phyloP scores from a whole-genome alignment of 1,140 invertebrate genomes.

The Cotesia vestalis region DNA sequence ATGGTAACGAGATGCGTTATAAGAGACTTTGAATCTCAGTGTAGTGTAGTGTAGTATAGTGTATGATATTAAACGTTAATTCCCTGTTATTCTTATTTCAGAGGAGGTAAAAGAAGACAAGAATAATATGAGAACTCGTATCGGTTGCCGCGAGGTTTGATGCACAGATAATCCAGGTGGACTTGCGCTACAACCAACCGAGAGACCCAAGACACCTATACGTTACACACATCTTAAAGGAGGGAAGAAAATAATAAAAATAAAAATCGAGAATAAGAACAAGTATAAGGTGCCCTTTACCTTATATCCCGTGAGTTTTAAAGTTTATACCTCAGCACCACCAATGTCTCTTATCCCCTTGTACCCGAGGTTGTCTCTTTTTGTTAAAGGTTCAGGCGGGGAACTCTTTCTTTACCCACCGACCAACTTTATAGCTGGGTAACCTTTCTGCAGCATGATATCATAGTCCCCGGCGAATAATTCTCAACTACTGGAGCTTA shows the following conservation, averaged over 20 bases:
- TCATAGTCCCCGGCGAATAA: not conserved
- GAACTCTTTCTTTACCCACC: not conserved
- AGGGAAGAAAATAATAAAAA: not conserved
- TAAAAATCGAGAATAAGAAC: not conserved
- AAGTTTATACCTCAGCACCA: slow-evolving; percentile 7
- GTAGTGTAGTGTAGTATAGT: too few species aligned
- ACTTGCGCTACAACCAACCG: not conserved
- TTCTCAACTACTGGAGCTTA: slow-evolving; percentile 23
- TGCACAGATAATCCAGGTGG: slow-evolving; percentile 42
- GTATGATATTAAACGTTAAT: not conserved
- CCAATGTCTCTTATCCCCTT: not conserved
- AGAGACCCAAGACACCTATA: slow-evolving; percentile 5
- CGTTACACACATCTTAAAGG: not conserved
- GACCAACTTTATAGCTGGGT: too few species aligned
- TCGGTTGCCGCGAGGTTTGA: slow-evolving; percentile 43
- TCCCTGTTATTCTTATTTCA: slow-evolving; percentile 21
- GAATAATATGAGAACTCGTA: slow-evolving; percentile 44
- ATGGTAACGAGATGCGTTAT: slow-evolving; percentile 4
- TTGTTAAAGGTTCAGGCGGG: too few species aligned
- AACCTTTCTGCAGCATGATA: slow-evolving; percentile 2
- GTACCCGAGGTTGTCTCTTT: not conserved
- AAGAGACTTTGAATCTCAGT: too few species aligned
- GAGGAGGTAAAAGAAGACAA: slow-evolving; percentile 20
- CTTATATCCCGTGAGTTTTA: not conserved
- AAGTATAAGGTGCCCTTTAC: slow-evolving; percentile 4